Evolutionary conservation across 1,140 invertebrate genomes (phyloP), one percentile per base, ranked within the genome.

Genomic region (Drosophila tsacasi): DNA sequence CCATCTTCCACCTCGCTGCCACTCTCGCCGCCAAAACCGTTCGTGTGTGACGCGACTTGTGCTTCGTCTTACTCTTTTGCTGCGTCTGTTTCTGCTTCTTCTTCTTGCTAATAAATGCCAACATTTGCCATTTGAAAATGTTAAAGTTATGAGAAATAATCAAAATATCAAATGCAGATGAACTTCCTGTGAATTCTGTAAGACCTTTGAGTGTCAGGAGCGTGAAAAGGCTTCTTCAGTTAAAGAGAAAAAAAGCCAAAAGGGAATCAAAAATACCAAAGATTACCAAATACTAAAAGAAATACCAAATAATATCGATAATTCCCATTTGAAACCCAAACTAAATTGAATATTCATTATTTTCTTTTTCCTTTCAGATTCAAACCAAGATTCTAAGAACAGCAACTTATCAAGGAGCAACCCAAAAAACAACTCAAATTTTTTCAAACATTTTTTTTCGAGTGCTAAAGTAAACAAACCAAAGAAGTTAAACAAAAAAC

Each of bases 91-190:
- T 9, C 37, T 2, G 5, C 35, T 60, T 27, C 54, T 37, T 13
- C 37, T 25, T n/a, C 40, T 54, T 30, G 10, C 32, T 25, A 62
- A 46, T 68, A 86, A 86, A 86, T 81, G 83, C 79, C 83, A 87
- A 65, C 81, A 81, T 81, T 89, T 87, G 83, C 65, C 83, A 89
- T 87, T 89, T 89, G 73, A 44, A 71, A 71, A 71, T 68, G 64
- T 52, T 71, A 68, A 68, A 68, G 49, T 68, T 71, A 68, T 63
- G 49, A 37, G 39, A 44, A 55, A 69, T 71, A 57, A 68, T 62
- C 46, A 68, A 60, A 73, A 67, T 57, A 57, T 66, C 67, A 73
- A 76, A 66, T 76, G 62, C 72, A 76, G 46, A 59, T 76, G 27
- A 35, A 35, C 37, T 59, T 30, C 49, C 35, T n/a, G 39, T 3